Base-by-base conservation (phyloP, 2,797 vertebrate species). In the Phalloptychus januarius region DNA sequence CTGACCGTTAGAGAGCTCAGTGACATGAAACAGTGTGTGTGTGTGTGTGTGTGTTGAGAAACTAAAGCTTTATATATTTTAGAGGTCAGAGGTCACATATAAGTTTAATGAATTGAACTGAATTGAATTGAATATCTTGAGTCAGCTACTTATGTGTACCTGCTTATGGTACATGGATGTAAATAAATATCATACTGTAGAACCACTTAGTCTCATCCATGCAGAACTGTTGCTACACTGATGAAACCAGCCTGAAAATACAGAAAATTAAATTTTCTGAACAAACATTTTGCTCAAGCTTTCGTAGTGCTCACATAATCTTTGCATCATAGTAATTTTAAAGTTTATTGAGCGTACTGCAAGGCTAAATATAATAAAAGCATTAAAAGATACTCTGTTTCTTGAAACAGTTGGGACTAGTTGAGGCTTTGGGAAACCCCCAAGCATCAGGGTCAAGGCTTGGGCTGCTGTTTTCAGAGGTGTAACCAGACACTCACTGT, bases 191-290 rank as follows among this genome's bases (percentile, higher is more conserved):
- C 28, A 12, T 72, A 44, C 75, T 86, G 82, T 81, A 79, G 76
- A 87, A 82, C 83, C 81, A 81, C 84, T 86, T 85, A 75, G 85
- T 86, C 82, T 74, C 56, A 75, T 74, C 67, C 46, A 23, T 74
- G 82, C 82, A 80, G 90, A 93, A 87, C 88, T 92, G 88, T 89
- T 92, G 90, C 91, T 71, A 90, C 87, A 91, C 73, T 77, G 75
- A 77, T 79, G 76, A 83, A 83, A 78, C 81, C 77, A 75, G 78
- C n/a, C 76, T 75, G 28, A 81, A 86, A 84, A 65, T 11, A 33
- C 75, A 71, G 42, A 75, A 74, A 86, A 70, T 54, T 44, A 65
- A 50, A 12, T 46, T 71, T 83, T 80, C 3, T 2, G 40, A 38
- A 40, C 20, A 40, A 61, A 18, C 10, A 40, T 40, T 23, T 36